Base-by-base conservation (phyloP, 1,140 invertebrate species). In the Brachionus koreanus region DNA sequence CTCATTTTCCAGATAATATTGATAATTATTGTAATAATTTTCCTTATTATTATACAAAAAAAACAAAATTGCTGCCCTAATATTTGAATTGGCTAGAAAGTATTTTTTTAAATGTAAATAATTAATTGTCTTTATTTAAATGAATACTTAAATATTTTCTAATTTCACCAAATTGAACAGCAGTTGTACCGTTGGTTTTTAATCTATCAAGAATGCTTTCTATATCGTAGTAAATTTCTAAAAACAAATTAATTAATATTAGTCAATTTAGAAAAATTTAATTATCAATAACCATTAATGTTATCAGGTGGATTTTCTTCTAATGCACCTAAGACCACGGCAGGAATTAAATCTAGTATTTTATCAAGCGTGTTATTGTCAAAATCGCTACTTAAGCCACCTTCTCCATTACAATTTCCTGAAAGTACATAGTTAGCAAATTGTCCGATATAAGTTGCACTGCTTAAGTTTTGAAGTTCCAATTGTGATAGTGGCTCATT, bases 271-370 rank as follows among this genome's bases (percentile, higher is more conserved):
- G 1, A 57, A 49, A 23, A 49, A 49, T 23, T 19, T 3, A 13
- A 61, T 33, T 61, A 16, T 16, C 10, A n/a, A n/a, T n/a, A 19
- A 61, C 76, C 76, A 5, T 37, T 0, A 37, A 43, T 61, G 6
- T 79, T 42, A 23, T 79, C 76, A 25, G 76, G 76, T 42, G 75
- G 75, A 5, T 61, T 52, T 12, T 79, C 2, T 79, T 57, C 76
- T 25, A 79, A 57, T 25, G 19, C 37, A 25, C 10, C 6, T 19
- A 57, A 35, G 1, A 79, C n/a, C 12, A 57, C 5, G 0, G 5
- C 5, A 61, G 57, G 49, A 6, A 46, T 49, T 13, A 10, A 16
- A 42, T 57, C 76, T 5, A 79, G 29, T 49, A 79, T 61, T 13
- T 12, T 16, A 43, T 57, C 76, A 13, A 79, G 23, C 29, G 3